Conservation (phyloP, 2,888 invertebrate genomes). For the Baronia brevicornis region DNA sequence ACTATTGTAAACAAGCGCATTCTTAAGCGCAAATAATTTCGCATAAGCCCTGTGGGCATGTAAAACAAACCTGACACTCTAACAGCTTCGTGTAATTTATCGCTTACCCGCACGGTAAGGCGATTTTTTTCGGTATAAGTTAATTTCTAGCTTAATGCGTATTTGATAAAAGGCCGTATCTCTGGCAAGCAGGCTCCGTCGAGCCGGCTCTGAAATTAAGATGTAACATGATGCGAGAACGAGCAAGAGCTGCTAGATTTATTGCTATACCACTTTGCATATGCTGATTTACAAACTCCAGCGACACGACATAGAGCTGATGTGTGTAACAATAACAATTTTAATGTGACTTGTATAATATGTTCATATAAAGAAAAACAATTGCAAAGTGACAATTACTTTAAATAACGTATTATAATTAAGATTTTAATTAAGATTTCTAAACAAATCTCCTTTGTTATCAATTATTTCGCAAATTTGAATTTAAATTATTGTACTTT, state of each 20-base stretch:
- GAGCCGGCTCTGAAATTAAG: conserved; percentile 75
- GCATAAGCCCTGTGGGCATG: conserved; percentile 61
- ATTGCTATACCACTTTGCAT: conserved; percentile 77
- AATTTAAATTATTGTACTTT: too few relatives aligned
- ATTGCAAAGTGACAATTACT: too few relatives aligned
- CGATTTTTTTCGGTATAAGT: conserved; percentile 57
- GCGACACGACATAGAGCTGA: conserved; percentile 39
- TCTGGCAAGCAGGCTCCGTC: conserved; percentile 69
- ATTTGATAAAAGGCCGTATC: conserved; percentile 75
- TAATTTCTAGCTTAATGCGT: conserved; percentile 72
- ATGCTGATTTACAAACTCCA: conserved; percentile 76
- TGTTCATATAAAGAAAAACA: conserved; percentile 3
- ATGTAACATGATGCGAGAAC: conserved; percentile 78
- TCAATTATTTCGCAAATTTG: too few relatives aligned
- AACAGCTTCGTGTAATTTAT: conserved; percentile 69
- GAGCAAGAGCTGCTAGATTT: conserved; percentile 76
- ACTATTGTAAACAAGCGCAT: conserved; percentile 56
- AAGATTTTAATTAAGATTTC: too few relatives aligned
- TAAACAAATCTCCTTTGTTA: too few relatives aligned
- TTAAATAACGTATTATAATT: neutral
- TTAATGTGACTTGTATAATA: conserved; percentile 25
- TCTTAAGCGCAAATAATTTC: conserved; percentile 67
- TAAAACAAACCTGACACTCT: conserved; percentile 66
- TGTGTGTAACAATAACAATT: conserved; percentile 32
- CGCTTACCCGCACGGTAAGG: conserved; percentile 57